Percentiles rank a stretch among this genome's conserved stretches.
phyloP scores from a whole-genome alignment of 2,797 vertebrate species.

The Halcyon smyrnensis region DNA sequence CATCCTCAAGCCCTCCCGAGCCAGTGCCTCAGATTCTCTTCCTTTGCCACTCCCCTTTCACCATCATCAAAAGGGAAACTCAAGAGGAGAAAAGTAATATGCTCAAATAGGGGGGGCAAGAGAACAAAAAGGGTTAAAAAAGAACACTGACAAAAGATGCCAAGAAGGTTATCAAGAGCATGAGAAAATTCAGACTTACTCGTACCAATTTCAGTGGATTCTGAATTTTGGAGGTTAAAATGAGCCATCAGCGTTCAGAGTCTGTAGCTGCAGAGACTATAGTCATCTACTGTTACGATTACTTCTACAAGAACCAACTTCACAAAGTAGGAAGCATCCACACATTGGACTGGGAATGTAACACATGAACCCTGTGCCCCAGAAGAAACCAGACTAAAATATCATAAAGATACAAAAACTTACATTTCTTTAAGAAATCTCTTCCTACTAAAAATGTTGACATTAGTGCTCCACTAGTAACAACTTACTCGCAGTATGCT shows the following conservation, averaged over 20 bases:
- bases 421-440: background rate
- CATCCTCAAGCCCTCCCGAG: rapidly evolving
- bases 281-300: background rate
- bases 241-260: background rate
- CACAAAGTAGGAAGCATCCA: background rate
- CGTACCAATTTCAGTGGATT: background rate
- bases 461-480: background rate
- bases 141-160: background rate
- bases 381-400: background rate
- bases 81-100: background rate
- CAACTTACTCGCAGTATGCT: background rate
- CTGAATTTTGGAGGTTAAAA: background rate
- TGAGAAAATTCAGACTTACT: background rate
- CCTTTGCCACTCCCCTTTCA: background rate
- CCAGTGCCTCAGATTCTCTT: background rate
- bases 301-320: background rate
- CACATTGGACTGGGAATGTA: background rate
- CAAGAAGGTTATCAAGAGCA: background rate
- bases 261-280: background rate
- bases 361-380: background rate
- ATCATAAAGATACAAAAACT: background rate
- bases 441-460: background rate
- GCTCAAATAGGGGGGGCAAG: background rate
- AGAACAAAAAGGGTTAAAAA: background rate
- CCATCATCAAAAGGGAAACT: background rate